phyloP scores from a whole-genome alignment of 1,140 invertebrate genomes.

The Chymomyza costata region DNA sequence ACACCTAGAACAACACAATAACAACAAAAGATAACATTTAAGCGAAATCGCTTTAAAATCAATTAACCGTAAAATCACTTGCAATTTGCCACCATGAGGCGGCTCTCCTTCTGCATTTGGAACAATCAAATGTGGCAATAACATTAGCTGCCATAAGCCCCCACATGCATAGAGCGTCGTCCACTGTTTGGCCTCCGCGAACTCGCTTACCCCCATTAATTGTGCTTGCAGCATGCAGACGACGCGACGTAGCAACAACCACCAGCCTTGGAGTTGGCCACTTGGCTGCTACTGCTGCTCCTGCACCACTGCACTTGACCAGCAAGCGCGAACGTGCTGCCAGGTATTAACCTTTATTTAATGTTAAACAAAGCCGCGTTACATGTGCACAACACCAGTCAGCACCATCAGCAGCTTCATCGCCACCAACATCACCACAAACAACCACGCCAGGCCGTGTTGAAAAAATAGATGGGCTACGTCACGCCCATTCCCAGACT shows the following conservation, averaged over 20 bases:
- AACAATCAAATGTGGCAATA: slow-evolving; percentile 70
- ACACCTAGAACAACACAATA: slow-evolving; percentile 1
- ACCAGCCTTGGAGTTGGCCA: slow-evolving; percentile 30
- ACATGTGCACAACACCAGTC: slow-evolving; percentile 30
- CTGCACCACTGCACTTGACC: slow-evolving; percentile 2
- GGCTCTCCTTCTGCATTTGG: too few relatives aligned
- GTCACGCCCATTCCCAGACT: slow-evolving; percentile 31
- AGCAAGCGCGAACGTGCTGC: slow-evolving; percentile 47
- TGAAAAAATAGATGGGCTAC: slow-evolving; percentile 17
- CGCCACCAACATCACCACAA: not conserved
- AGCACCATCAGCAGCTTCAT: slow-evolving; percentile 14
- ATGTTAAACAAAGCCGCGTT: slow-evolving; percentile 72
- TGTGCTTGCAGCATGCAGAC: slow-evolving; percentile 29
- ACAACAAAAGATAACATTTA: slow-evolving; percentile 64
- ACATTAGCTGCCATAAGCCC: slow-evolving; percentile 41
- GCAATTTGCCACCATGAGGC: slow-evolving; percentile 58
- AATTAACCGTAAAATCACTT: slow-evolving; percentile 74
- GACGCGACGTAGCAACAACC: slow-evolving; percentile 9
- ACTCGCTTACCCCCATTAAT: not conserved
- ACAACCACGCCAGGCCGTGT: not conserved
- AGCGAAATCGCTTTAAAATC: slow-evolving; percentile 74
- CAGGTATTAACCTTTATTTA: slow-evolving; percentile 74
- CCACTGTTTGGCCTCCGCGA: not conserved
- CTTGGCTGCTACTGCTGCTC: slow-evolving; percentile 26
- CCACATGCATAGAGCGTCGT: not conserved